Percentiles rank a stretch among this genome's conserved stretches.
These are phyloP conservation scores for Chironomus tentans DNA, from an alignment of 2,888 invertebrate species.

Conservation along the genomic window DNA sequence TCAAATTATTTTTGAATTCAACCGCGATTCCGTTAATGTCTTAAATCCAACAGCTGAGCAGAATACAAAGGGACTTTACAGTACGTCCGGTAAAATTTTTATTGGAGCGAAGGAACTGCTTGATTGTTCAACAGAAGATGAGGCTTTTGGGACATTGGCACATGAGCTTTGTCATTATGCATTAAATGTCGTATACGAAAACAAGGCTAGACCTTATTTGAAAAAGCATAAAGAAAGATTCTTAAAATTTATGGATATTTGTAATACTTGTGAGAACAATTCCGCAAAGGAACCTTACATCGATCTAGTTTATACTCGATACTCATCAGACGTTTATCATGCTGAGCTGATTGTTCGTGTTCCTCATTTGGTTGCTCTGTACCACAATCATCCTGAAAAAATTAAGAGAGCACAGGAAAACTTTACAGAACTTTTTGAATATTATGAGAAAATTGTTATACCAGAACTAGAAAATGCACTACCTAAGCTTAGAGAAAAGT, in stretches of 20 bases:
- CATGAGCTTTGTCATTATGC: neutral
- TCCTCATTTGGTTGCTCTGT: neutral
- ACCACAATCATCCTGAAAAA: neutral
- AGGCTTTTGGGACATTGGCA: neutral
- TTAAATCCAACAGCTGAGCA: neutral
- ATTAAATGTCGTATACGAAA: neutral
- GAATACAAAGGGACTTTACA: neutral
- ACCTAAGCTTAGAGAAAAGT: neutral
- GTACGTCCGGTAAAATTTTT: neutral
- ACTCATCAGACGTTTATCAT: neutral
- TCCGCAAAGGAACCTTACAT: neutral
- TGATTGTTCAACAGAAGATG: neutral
- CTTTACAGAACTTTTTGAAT: neutral
- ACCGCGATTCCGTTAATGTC: neutral
- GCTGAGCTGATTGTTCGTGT: too few relatives aligned
- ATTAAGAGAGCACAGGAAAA: neutral
- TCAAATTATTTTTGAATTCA: neutral
- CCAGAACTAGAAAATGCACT: neutral
- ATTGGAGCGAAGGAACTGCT: neutral
- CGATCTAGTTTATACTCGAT: neutral
- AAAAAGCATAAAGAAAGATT: neutral
- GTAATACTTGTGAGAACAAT: neutral
- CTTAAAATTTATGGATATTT: neutral
- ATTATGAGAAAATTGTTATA: neutral
- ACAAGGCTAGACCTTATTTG: neutral